Evolutionary conservation across 2,888 invertebrate genomes (phyloP), one percentile per base, ranked within the genome.

Genomic region (Acronicta aceris): DNA sequence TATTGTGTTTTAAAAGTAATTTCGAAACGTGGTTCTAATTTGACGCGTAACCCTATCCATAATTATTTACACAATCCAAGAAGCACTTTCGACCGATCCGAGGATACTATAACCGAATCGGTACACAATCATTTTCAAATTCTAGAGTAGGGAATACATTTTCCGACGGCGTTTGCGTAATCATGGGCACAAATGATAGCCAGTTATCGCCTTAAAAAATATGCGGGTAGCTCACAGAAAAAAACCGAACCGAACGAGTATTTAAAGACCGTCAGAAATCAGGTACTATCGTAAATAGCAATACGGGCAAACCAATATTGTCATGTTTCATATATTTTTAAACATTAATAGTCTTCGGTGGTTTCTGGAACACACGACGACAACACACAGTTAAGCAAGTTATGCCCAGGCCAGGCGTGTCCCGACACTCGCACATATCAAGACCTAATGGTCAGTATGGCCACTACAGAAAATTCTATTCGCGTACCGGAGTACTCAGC

Each of bases 221-320:
- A 75, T 61, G 49, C 48, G 46, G 55, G 47, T 27, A 5, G 40
- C 33, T 46, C 15, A 58, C 57, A 65, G 33, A 21, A 49, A 54
- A 63, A 17, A 40, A 41, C 30, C 9, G 7, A 38, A 38, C 2
- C 8, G 41, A 16, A 46, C 52, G 52, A 13, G 13, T 58, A 62
- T 72, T 63, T 50, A 60, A 59, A 61, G 65, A 65, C 58, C 38
- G 49, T 38, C n/a, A 52, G 53, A 62, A 50, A 65, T 76, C 78
- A 73, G 74, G 78, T 73, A 77, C 76, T 76, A 27, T 27, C 54
- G 42, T 66, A 57, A 71, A 49, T 71, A 72, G 74, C 60, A 6
- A 7, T 65, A 42, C 57, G 47, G 43, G 78, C 74, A 82, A 80
- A 71, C 52, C 70, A 79, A 81, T 78, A 76, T 68, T 73, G 74